Evolutionary conservation across 2,113 vertebrate species (phyloP).

Genomic region (Plotosus lineatus): DNA sequence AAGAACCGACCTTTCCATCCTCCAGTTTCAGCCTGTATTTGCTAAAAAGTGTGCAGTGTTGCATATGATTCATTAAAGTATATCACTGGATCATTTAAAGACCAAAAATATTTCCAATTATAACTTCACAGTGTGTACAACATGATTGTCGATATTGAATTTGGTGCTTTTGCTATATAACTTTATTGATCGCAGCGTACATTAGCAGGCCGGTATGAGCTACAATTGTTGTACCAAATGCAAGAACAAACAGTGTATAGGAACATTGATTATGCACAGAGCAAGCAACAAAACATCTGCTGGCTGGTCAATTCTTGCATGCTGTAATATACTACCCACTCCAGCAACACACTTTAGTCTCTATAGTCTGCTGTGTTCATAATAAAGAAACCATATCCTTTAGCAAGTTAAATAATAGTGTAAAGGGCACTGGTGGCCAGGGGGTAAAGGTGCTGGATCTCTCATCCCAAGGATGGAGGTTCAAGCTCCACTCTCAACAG

Average conservation of each 20-base stretch:
- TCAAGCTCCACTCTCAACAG: no score
- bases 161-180: background rate
- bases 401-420: conserved; percentile 10
- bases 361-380: background rate
- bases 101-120: background rate
- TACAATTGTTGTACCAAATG: background rate
- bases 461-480: no score
- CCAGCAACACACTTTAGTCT: background rate
- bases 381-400: background rate
- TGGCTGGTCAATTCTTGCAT: background rate
- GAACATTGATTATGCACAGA: background rate
- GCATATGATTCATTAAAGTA: background rate
- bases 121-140: background rate
- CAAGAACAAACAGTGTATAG: no score
- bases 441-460: no score
- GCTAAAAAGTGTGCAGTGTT: background rate
- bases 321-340: background rate
- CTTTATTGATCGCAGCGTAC: background rate
- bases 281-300: background rate
- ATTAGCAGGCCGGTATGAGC: background rate
- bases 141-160: background rate
- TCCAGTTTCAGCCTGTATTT: background rate
- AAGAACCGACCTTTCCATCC: background rate
- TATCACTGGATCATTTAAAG: background rate
- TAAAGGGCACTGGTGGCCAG: no score